These are phyloP conservation scores for Basileuterus tristriatus DNA, from an alignment of 2,797 vertebrate genomes.

Conservation along the genomic window DNA sequence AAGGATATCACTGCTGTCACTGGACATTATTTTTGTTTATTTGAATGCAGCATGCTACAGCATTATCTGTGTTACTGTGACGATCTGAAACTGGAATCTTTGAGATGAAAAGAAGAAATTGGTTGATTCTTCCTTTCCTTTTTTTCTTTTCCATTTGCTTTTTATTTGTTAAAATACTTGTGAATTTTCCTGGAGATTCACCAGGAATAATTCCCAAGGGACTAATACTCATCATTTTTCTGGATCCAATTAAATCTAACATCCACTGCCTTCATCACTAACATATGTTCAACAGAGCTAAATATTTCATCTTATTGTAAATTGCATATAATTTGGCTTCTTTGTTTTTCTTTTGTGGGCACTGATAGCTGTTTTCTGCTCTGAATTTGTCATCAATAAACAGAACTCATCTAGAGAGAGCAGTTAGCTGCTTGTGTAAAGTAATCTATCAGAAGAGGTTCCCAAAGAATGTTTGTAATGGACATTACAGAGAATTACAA, in stretches of 20 bases:
- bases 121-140: no score
- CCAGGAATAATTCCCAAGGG: background rate
- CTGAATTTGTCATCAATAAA: constrained; percentile 6
- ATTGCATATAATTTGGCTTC: background rate
- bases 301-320: constrained; percentile 7
- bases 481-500: background rate
- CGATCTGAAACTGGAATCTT: background rate
- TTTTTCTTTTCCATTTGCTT: background rate
- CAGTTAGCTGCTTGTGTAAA: background rate
- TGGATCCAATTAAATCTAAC: constrained; percentile 29
- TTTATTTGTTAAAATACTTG: constrained; percentile 11
- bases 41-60: background rate
- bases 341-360: constrained; percentile 26
- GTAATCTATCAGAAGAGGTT: background rate
- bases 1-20: background rate
- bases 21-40: background rate
- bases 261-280: constrained; percentile 16
- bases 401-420: background rate
- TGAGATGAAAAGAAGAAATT: background rate
- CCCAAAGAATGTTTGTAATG: background rate
- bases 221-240: constrained; percentile 22
- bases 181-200: constrained; percentile 17
- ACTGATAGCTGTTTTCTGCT: constrained; percentile 6
- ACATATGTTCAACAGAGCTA: constrained; percentile 28
- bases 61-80: background rate